Percentiles rank a stretch among this genome's conserved stretches.
Evolutionary conservation across 2,888 invertebrate genomes (phyloP).

Genomic region (Aleiodes leptofemur): DNA sequence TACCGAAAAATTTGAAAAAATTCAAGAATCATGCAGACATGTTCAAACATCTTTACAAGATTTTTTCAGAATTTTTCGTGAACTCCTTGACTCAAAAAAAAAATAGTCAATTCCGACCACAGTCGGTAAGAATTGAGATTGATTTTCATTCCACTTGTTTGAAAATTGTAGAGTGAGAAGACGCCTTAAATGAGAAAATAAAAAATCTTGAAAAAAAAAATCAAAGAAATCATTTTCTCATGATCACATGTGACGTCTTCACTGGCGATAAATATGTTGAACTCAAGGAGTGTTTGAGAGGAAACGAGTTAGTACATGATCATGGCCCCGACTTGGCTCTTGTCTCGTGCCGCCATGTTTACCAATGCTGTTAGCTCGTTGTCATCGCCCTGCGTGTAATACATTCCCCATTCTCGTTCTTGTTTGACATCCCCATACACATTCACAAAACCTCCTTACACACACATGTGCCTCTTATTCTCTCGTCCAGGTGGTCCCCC

Average conservation of each 20-base stretch:
- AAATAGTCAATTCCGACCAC: too few relatives aligned
- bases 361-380: conserved; percentile 72
- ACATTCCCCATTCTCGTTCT: conserved; percentile 39
- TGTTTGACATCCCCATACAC: conserved; percentile 48
- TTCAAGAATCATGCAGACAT: too few relatives aligned
- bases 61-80: conserved; percentile 16
- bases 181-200: not conserved
- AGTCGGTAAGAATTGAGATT: too few relatives aligned
- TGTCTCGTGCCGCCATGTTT: conserved; percentile 72
- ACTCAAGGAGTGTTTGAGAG: conserved; percentile 66
- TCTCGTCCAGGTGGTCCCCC: conserved; percentile 39
- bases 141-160: too few relatives aligned
- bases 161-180: too few relatives aligned
- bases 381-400: conserved; percentile 66
- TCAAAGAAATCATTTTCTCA: conserved; percentile 44
- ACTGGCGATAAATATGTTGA: conserved; percentile 41
- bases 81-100: too few relatives aligned
- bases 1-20: not conserved
- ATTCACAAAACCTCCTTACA: conserved; percentile 27
- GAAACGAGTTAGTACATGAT: conserved; percentile 73
- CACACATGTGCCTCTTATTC: conserved; percentile 1
- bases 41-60: too few relatives aligned
- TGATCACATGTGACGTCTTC: conserved; percentile 43
- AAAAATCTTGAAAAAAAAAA: conserved; percentile 23
- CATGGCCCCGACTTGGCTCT: conserved; percentile 62